Base-by-base conservation (phyloP, 2,113 vertebrate genomes). In the Ceratotherium simum region DNA sequence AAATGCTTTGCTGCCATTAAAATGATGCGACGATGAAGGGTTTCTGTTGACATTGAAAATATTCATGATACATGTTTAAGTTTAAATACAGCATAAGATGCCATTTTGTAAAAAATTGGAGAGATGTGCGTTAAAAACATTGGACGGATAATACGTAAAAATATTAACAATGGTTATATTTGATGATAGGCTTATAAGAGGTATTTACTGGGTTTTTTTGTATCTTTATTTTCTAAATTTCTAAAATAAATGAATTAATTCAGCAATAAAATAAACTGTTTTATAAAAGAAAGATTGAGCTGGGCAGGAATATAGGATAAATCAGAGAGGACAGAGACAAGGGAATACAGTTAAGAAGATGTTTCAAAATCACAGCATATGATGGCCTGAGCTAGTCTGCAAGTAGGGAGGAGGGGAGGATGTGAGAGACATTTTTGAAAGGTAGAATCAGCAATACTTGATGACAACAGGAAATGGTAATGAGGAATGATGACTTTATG, bases 191-290 rank as follows among this genome's bases (percentile, higher is more conserved):
- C 51, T 96, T 65, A 29, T 72, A 82, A 36, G 3, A 54, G 17
- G 2, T 48, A 42, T 54, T 86, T 90, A 48, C 9, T 51, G 42
- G 42, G 9, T 39, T 90, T 87, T 80, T 73, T 95, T 88, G 29
- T 67, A 33, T 85, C 3, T 79, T 80, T 81, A 80, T 85, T 75
- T 91, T 69, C 72, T 33, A 85, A 70, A 89, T 42, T 88, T 94
- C 48, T 92, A 80, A 95, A 91, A 83, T 65, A n/a, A 72, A 73
- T 73, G 5, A 79, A 75, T 85, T 69, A 54, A 51, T 95, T 73
- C 14, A 54, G 36, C 48, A 83, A 29, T 46, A 84, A 96, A 78
- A 65, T 51, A 48, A 79, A 84, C 21, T 79, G 23, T 65, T 92
- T 69, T 80, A 14, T 89, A 88, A 95, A 79, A 33, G 6, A 88